Evolutionary conservation across 2,113 vertebrate species (phyloP), one percentile per base, ranked within the genome.

Genomic region (Stictonetta naevosa): DNA sequence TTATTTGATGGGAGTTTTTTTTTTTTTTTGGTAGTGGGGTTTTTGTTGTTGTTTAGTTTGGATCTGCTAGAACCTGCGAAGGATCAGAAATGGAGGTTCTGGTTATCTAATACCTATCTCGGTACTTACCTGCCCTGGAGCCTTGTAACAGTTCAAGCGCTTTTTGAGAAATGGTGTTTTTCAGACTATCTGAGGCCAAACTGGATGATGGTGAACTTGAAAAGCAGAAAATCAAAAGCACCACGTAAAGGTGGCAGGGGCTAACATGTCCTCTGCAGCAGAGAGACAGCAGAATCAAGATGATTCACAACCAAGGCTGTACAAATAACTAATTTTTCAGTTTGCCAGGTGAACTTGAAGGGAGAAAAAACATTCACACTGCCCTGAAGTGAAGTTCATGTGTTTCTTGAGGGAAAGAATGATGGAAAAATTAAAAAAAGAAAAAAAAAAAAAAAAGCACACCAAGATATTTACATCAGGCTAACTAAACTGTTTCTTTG

Each of bases 31-130:
- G 20, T 48, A 48, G 46, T 50, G 50, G 50, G 22, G 8, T 53
- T 53, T 53, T 53, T 53, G 25, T 28, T 53, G 10, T 48, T 48
- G 46, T 48, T 53, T 53, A 15, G 13, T 95, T 80, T 95, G 13
- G 8, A 78, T 91, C 86, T 48, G 23, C 53, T 73, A 23, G 69
- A 38, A 44, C 62, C 89, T 96, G 86, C 66, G 46, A 93, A 86
- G 92, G 69, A 96, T 79, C 77, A 95, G 74, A 91, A 95, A 89
- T 53, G 12, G 81, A 92, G 34, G 74, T 87, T 91, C 83, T 89
- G 40, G 89, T 95, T 97, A 97, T 97, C 96, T 96, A 97, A 97
- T 96, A 92, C 96, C 96, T 95, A 97, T 97, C 96, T 97, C 93
- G 4, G 96, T 85, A 95, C 96, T 96, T 92, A 85, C 89, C 38